Evolutionary conservation across 2,797 vertebrate genomes (phyloP).

Genomic region (Lateolabrax maculatus): DNA sequence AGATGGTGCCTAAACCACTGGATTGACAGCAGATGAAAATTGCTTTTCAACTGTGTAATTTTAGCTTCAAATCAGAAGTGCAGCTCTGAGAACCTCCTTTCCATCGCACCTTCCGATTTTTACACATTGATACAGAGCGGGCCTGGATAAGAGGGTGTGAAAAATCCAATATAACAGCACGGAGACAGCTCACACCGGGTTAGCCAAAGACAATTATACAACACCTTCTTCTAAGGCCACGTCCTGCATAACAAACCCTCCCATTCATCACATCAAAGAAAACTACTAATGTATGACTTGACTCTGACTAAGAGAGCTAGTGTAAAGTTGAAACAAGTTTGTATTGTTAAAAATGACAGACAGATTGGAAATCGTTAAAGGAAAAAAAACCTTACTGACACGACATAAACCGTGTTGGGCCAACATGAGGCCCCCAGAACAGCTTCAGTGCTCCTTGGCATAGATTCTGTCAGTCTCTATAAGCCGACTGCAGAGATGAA

Average conservation of each 20-base stretch:
- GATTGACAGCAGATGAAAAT: slow-evolving; percentile 59
- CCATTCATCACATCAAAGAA: background rate
- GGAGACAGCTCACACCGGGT: slow-evolving; percentile 21
- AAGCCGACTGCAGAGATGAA: no score
- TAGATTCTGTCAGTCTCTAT: background rate
- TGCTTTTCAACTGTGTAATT: slow-evolving; percentile 55
- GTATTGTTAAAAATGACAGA: background rate
- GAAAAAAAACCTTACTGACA: no score
- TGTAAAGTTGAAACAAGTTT: background rate
- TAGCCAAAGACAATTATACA: slow-evolving; percentile 14
- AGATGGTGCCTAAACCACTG: slow-evolving; percentile 56
- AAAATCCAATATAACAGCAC: slow-evolving; percentile 11
- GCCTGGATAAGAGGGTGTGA: background rate
- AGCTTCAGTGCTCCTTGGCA: background rate
- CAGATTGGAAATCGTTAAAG: background rate
- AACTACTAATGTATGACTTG: background rate
- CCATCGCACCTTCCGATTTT: background rate
- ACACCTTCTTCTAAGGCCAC: background rate
- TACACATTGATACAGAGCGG: background rate
- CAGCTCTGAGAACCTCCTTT: slow-evolving; percentile 18
- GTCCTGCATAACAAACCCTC: background rate
- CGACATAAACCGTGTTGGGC: background rate
- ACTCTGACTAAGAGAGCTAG: background rate
- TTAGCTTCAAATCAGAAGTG: slow-evolving; percentile 39
- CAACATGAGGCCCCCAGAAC: no score